Evolutionary conservation across 2,888 invertebrate genomes (phyloP).

Genomic region (Galerucella pusilla): DNA sequence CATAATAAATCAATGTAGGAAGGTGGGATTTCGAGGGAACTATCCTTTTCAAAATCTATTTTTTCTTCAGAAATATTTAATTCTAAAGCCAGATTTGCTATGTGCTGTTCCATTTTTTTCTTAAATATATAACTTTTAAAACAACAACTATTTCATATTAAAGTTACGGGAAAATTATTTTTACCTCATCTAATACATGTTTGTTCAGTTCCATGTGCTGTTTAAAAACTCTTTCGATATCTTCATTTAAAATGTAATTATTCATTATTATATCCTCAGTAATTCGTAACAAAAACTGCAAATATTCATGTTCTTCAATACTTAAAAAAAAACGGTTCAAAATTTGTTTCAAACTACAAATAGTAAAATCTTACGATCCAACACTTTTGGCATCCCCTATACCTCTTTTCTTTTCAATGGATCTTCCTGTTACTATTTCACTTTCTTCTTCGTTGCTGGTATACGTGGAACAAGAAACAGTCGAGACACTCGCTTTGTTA

Average conservation of each 20-base stretch:
- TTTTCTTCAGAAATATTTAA: constrained; percentile 40
- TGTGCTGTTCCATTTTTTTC: constrained; percentile 50
- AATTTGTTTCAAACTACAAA: background rate
- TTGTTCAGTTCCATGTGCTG: constrained; percentile 67
- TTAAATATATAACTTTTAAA: constrained; percentile 33
- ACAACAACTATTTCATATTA: background rate
- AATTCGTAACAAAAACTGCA: constrained; percentile 63
- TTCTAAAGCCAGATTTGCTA: constrained; percentile 46
- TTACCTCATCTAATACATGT: constrained; percentile 65
- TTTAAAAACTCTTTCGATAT: constrained; percentile 67
- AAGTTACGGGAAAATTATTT: constrained; percentile 3
- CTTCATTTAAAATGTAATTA: constrained; percentile 67
- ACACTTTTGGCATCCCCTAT: background rate
- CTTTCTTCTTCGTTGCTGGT: constrained; percentile 3
- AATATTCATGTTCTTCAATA: constrained; percentile 59
- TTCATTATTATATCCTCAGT: constrained; percentile 70
- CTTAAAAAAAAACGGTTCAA: constrained; percentile 36
- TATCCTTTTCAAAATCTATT: constrained; percentile 10
- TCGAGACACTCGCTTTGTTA: background rate
- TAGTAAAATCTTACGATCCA: constrained; percentile 7
- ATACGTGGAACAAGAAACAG: constrained; percentile 10
- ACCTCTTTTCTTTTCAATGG: constrained; percentile 5
- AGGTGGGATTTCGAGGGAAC: background rate
- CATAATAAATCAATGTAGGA: constrained; percentile 13
- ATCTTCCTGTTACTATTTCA: background rate